Evolutionary conservation across 2,888 invertebrate genomes (phyloP), one percentile per base, ranked within the genome.

Genomic region (Mimumesa dahlbomi): DNA sequence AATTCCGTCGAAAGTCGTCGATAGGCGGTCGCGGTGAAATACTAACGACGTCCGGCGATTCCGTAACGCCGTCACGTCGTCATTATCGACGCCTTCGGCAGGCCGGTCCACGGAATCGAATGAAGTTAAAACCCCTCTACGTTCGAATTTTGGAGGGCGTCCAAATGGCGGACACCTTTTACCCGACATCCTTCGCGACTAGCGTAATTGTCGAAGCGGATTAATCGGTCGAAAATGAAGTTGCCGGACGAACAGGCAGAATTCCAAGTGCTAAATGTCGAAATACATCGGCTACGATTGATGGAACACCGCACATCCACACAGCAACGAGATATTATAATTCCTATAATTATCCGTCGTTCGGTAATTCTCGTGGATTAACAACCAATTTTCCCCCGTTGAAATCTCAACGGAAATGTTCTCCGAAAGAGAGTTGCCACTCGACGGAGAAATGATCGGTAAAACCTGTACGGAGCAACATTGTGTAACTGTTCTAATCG

Each of bases 141-240:
- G 38, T 22, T 25, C 31, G 42, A 13, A 31, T 50, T 61, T 61
- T 70, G 69, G 70, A 50, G 4, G n/a, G 7, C 0, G 11, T 69
- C 69, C 70, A 70, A 69, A 62, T 36, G 49, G 14, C 21, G 9
- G 1, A 16, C 46, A 19, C 1, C 29, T 25, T 22, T 43, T 48
- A 46, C 46, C 56, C 9, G 11, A 18, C 22, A 14, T 3, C 25
- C n/a, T n/a, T n/a, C n/a, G n/a, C n/a, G n/a, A n/a, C n/a, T n/a
- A n/a, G n/a, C n/a, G 22, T 69, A 69, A 69, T 70, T 69, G 70
- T 69, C 56, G 69, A 38, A 59, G 48, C 54, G 54, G 31, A 69
- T 61, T 68, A 61, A 68, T 54, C n/a, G 49, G 14, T 13, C 14
- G 5, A 13, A 25, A 29, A 48, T 29, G 4, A 34, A 0, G n/a